A percentile compares a stretch with the other conserved stretches of the same genome.
phyloP scores from a whole-genome alignment of 1,140 invertebrate species.

The Neodiprion virginianus region DNA sequence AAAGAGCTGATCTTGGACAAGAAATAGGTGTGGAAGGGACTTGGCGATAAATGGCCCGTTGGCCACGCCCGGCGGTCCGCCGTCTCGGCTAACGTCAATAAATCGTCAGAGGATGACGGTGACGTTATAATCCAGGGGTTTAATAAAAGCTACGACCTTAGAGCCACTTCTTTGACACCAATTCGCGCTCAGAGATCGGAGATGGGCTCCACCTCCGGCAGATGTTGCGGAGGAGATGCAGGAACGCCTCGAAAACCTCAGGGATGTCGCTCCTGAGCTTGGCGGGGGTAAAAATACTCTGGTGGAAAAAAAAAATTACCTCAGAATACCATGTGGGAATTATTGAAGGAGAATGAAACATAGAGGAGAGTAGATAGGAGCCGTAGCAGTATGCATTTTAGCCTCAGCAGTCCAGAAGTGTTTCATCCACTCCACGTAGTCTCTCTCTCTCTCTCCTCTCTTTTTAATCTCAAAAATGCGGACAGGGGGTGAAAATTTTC shows the following conservation, averaged over 20 bases:
- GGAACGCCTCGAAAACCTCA: neutral
- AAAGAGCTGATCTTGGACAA: too few relatives aligned
- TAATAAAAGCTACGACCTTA: constrained; percentile 33
- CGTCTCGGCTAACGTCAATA: constrained; percentile 32
- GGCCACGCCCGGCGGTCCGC: constrained; percentile 19
- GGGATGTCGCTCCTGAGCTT: neutral
- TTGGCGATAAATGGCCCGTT: constrained; percentile 7
- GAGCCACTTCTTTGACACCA: constrained; percentile 18
- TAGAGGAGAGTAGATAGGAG: too few relatives aligned
- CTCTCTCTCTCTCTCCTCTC: too few relatives aligned
- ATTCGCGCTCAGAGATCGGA: constrained; percentile 16
- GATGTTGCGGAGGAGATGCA: neutral
- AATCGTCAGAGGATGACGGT: constrained; percentile 45
- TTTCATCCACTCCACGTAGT: too few relatives aligned
- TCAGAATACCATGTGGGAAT: too few relatives aligned
- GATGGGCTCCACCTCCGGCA: neutral
- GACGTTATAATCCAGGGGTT: constrained; percentile 43
- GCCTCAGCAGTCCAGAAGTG: too few relatives aligned
- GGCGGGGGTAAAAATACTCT: neutral
- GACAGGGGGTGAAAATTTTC: too few relatives aligned
- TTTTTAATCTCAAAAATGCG: too few relatives aligned
- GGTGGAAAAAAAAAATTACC: neutral
- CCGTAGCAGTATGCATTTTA: too few relatives aligned
- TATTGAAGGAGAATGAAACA: too few relatives aligned
- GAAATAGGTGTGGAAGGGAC: neutral